Evolutionary conservation across 2,113 vertebrate genomes (phyloP).

Genomic region (Poeciliopsis retropinna): DNA sequence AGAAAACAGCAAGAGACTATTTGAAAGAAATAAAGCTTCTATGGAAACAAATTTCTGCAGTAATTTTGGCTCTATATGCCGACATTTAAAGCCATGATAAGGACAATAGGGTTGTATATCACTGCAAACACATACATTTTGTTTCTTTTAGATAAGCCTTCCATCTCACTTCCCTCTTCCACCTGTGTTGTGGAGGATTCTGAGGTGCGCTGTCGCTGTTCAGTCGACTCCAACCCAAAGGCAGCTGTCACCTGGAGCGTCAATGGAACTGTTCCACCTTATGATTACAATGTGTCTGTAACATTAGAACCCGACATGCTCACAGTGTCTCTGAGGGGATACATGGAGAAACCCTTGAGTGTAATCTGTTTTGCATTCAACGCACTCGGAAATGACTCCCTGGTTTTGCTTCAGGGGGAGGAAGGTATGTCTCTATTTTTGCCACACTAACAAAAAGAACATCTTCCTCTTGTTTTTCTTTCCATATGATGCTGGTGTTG

Average conservation of each 20-base stretch:
- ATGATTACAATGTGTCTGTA: slow-evolving; percentile 66
- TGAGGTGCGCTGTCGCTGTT: slow-evolving; percentile 69
- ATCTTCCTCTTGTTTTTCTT: slow-evolving; percentile 21
- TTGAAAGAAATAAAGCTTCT: not conserved
- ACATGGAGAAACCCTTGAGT: slow-evolving; percentile 42
- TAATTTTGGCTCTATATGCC: not conserved
- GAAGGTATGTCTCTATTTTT: slow-evolving; percentile 46
- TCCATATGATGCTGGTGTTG: not conserved
- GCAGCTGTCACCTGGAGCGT: slow-evolving; percentile 80
- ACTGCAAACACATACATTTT: not conserved
- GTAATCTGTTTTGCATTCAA: slow-evolving; percentile 78
- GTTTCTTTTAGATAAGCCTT: slow-evolving; percentile 64
- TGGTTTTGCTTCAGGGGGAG: slow-evolving; percentile 54
- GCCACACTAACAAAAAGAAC: not conserved
- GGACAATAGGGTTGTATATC: not conserved
- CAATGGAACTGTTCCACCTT: slow-evolving; percentile 65
- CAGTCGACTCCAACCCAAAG: slow-evolving; percentile 77
- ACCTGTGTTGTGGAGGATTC: slow-evolving; percentile 60
- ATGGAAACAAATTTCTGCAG: not conserved
- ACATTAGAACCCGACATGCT: slow-evolving; percentile 25
- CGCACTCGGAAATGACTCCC: slow-evolving; percentile 75
- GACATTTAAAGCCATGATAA: no score
- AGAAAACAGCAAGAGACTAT: no score
- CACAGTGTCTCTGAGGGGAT: slow-evolving; percentile 63
- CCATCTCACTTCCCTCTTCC: slow-evolving; percentile 65